A percentile compares a stretch with the other conserved stretches of the same genome.
Evolutionary conservation across 2,113 vertebrate species (phyloP).

Genomic region (Pleuronectes platessa): DNA sequence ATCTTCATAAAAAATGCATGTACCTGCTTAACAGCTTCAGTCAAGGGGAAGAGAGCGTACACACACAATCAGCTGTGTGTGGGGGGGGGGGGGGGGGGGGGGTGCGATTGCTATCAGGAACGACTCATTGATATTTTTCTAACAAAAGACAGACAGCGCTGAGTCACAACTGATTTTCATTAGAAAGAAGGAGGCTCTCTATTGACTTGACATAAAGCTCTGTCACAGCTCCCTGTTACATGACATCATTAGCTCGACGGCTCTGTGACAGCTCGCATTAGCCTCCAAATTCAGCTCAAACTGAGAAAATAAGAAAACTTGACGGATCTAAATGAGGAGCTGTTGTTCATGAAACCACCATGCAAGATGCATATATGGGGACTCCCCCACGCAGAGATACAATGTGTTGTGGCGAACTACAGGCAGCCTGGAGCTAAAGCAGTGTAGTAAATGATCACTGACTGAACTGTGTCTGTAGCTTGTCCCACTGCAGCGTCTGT

Average conservation of each 20-base stretch:
- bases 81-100: no score
- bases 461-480: not conserved
- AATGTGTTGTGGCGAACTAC: not conserved
- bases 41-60: not conserved
- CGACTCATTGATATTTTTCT: not conserved
- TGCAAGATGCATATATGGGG: not conserved
- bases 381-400: not conserved
- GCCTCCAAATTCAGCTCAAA: not conserved
- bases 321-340: not conserved
- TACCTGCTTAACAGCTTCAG: conserved; percentile 13
- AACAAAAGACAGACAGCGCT: not conserved
- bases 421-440: not conserved
- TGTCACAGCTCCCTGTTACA: no score
- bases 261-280: not conserved
- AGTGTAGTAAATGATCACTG: not conserved
- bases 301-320: no score
- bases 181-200: not conserved
- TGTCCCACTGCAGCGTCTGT: not conserved
- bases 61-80: not conserved
- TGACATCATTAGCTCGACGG: not conserved
- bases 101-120: not conserved
- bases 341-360: not conserved
- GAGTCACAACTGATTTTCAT: conserved; percentile 3
- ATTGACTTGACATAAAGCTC: no score
- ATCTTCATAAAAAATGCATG: conserved; percentile 43